Evolutionary conservation across 2,888 invertebrate genomes (phyloP), one percentile per base, ranked within the genome.

Genomic region (Drosophila nigritarsus): DNA sequence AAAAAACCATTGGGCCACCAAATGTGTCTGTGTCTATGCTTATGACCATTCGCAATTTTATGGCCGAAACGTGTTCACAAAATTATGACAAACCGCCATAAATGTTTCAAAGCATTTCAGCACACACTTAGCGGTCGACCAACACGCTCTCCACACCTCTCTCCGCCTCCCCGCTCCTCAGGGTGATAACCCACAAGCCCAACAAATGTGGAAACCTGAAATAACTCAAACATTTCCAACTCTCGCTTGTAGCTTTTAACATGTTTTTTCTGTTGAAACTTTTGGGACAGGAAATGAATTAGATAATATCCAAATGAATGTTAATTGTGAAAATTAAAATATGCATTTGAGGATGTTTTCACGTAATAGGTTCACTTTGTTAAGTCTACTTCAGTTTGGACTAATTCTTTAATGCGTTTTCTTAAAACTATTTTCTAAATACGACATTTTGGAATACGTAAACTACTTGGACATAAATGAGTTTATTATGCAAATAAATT

Each of bases 61-160:
- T 86, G 83, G 64, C 53, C 61, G 18, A 81, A 88, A 90, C 90
- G 90, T 89, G 88, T 81, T 73, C 66, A 67, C 72, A 67, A 82
- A 85, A 85, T 87, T 82, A 85, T 85, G 87, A 85, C 73, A 83
- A 82, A 75, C 66, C 65, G 69, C 62, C 65, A 74, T 74, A 80
- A 85, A 87, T 87, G 80, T 80, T 82, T 69, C 68, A 72, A 83
- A 79, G 69, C 75, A 72, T 79, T 89, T 87, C 73, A 67, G 73
- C 84, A 83, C 89, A 74, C 84, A 84, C 82, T 82, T 86, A 68
- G 67, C 63, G 70, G 71, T 66, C 72, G 73, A 66, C 64, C 65
- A 64, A 64, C 68, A 73, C 50, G 49, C 61, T 8, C 18, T 8
- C 29, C 58, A 29, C 63, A 27, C 50, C 15, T 4, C 55, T 1